These are phyloP conservation scores for Platysternon megacephalum DNA, from an alignment of 2,113 vertebrate genomes.

Conservation along the genomic window DNA sequence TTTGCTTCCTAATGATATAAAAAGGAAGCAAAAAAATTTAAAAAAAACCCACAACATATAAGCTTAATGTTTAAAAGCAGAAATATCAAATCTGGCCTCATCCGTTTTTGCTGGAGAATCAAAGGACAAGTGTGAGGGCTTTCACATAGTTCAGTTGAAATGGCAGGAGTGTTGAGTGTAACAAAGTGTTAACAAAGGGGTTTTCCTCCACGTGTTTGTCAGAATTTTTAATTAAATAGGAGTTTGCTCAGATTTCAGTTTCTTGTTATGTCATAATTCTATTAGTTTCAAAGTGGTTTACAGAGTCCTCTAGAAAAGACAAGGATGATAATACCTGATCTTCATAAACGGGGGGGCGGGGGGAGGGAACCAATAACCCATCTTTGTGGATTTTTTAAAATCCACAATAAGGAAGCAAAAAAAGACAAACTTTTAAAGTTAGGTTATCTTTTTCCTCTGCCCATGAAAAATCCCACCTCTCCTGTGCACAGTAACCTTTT, in stretches of 20 bases:
- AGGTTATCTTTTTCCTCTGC: too few species aligned
- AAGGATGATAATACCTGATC: background rate
- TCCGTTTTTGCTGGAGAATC: background rate
- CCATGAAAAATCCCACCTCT: background rate
- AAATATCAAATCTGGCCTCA: background rate
- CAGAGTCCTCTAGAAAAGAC: background rate
- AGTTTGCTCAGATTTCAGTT: background rate
- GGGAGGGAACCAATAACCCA: too few species aligned
- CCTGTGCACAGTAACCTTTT: background rate
- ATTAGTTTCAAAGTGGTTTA: background rate
- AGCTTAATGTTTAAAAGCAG: background rate
- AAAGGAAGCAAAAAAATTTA: background rate
- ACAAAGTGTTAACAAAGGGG: background rate
- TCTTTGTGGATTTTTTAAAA: background rate
- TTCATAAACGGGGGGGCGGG: too few species aligned
- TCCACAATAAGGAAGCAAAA: background rate
- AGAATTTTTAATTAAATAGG: background rate
- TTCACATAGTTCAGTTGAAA: background rate
- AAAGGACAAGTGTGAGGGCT: background rate
- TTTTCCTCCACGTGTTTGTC: background rate
- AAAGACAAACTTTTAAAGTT: background rate
- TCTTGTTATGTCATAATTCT: background rate
- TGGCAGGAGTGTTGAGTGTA: background rate
- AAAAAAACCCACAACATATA: too few species aligned
- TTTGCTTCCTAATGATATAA: background rate